Evolutionary conservation across 2,797 vertebrate species (phyloP), one percentile per base, ranked within the genome.

Genomic region (Danio tinwini): DNA sequence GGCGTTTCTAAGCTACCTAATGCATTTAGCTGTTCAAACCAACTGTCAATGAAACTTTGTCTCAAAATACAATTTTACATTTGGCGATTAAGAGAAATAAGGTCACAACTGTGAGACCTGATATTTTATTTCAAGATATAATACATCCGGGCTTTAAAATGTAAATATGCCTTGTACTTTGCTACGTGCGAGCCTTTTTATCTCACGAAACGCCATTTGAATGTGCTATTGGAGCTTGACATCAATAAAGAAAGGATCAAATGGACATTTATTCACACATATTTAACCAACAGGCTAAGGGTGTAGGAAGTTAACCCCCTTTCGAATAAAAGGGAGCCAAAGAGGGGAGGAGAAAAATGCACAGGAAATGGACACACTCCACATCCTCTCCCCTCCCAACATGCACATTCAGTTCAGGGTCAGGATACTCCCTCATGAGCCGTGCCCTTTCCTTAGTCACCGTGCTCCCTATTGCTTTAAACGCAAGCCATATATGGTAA

Each of bases 401-500:
- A 59, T 17, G 58, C 76, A 73, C 78, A 29, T 76, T 88, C 72
- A 86, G 76, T 78, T 83, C 72, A 83, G 84, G 82, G 86, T 88
- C 86, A 82, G 86, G 82, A 86, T 76, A 86, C 86, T 84, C 84
- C 72, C 84, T 82, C 75, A 74, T 50, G 65, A 83, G 89, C 90
- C 89, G 87, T 91, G 86, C 94, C 93, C 88, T 90, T 93, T 93
- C 93, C 93, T 89, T 91, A 90, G 91, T 93, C 93, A 90, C 90
- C 89, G 89, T 86, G 92, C 94, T 95, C 92, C 88, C 85, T 5
- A 39, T 87, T 88, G 88, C 86, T 88, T 85, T 78, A 84, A 88
- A 91, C 69, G 58, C 84, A 84, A 29, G 77, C 94, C 94, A 94
- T 95, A 95, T 95, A 95, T 93, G 94, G 94, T 92, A 93, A 97